A percentile compares a stretch with the other conserved stretches of the same genome.
These are phyloP conservation scores for Axinella damicornis DNA, from an alignment of 37 sponge, comb jelly and placozoan species.

Conservation along the genomic window DNA sequence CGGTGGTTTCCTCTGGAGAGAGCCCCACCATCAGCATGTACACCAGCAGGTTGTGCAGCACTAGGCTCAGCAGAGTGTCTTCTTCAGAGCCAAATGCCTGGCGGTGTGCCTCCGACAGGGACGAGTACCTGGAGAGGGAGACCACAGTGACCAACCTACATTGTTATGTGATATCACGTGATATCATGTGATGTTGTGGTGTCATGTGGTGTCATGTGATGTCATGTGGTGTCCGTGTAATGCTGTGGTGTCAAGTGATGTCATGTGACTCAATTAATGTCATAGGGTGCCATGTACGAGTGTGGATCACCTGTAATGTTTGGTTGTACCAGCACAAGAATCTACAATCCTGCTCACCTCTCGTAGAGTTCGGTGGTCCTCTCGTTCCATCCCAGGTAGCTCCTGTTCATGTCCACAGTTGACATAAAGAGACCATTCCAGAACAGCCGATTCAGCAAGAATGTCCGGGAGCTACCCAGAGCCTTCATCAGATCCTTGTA, in stretches of 20 bases:
- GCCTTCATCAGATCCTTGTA: conserved; percentile 60
- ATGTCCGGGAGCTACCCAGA: conserved; percentile 11
- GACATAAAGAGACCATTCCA: conserved; percentile 74
- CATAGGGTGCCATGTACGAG: too few species aligned
- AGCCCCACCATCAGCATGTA: conserved; percentile 75
- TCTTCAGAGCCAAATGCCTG: conserved; percentile 61
- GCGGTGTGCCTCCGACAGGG: conserved; percentile 28
- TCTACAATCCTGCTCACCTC: conserved; percentile 46
- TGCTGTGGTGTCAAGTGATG: too few species aligned
- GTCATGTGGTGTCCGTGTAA: too few species aligned
- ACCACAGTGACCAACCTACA: neutral
- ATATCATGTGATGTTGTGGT: too few species aligned
- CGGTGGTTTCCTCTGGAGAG: conserved; percentile 33
- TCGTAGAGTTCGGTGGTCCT: conserved; percentile 63
- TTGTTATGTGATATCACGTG: too few species aligned
- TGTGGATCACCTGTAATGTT: too few species aligned
- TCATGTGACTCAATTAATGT: too few species aligned
- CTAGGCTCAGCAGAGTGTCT: conserved; percentile 67
- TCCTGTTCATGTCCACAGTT: conserved; percentile 39
- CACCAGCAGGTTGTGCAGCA: conserved; percentile 73
- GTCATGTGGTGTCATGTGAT: too few species aligned
- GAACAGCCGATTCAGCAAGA: conserved; percentile 49
- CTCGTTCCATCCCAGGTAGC: conserved; percentile 81
- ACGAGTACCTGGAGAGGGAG: conserved; percentile 51
- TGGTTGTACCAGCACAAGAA: too few species aligned